Conservation (phyloP, 2,888 invertebrate species). For the Heliconius charithonia region DNA sequence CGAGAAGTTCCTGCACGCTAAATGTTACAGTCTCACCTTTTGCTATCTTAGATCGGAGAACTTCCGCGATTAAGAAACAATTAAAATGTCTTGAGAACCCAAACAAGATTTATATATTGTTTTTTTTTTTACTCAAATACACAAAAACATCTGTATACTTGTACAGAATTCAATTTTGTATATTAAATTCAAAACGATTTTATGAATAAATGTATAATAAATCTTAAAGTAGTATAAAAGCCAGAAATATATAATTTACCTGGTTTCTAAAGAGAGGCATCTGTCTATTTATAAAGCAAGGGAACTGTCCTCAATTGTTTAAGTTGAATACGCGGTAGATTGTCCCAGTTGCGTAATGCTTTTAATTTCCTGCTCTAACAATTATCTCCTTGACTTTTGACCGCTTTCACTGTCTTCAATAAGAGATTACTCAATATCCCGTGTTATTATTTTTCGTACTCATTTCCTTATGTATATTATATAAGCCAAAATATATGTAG, state of each 20-base stretch:
- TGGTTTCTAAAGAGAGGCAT: not conserved
- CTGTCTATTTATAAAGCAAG: conserved; percentile 8
- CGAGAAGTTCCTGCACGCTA: conserved; percentile 43
- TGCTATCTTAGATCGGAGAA: conserved; percentile 47
- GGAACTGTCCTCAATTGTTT: conserved; percentile 37
- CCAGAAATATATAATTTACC: conserved; percentile 9
- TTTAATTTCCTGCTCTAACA: conserved; percentile 81
- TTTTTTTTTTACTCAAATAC: too few species aligned
- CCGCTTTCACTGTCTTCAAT: conserved; percentile 77
- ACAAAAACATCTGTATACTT: not conserved
- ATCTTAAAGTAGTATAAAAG: too few species aligned
- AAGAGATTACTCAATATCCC: conserved; percentile 68
- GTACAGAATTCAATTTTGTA: not conserved
- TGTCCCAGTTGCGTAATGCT: conserved; percentile 78
- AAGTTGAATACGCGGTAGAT: conserved; percentile 52
- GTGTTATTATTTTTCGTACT: conserved; percentile 28
- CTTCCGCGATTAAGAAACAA: conserved; percentile 50
- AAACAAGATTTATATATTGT: conserved; percentile 28
- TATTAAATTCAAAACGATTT: not conserved
- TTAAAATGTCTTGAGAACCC: conserved; percentile 45
- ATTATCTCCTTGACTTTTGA: conserved; percentile 83
- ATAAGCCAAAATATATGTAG: not conserved
- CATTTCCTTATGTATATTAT: conserved; percentile 31
- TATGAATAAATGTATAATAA: not conserved
- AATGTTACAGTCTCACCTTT: conserved; percentile 53